Evolutionary conservation across 2,113 vertebrate genomes (phyloP).

Genomic region (Gallinago media): DNA sequence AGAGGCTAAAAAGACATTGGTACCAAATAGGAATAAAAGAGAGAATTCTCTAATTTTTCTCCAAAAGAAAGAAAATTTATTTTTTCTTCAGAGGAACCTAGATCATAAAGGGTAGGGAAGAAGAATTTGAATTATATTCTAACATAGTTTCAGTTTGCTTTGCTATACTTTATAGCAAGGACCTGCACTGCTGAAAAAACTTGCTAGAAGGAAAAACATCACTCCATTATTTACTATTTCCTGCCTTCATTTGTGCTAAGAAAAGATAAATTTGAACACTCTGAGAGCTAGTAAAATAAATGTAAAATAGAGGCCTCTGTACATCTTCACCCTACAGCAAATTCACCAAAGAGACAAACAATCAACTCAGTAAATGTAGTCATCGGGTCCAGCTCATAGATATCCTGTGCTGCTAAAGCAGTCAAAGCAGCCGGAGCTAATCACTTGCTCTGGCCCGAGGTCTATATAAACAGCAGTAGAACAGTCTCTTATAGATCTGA

Average conservation of each 20-base stretch:
- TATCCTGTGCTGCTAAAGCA: background rate
- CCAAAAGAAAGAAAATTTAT: background rate
- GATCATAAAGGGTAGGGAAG: background rate
- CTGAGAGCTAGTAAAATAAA: background rate
- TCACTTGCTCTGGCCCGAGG: constrained; percentile 29
- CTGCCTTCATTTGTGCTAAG: background rate
- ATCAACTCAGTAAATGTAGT: background rate
- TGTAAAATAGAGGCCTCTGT: background rate
- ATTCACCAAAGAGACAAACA: background rate
- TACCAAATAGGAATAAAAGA: background rate
- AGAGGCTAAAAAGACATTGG: background rate
- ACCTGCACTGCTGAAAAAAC: background rate
- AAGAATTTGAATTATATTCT: background rate
- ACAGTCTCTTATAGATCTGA: background rate
- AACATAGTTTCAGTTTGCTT: background rate
- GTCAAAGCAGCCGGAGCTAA: constrained; percentile 27
- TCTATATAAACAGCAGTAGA: constrained; percentile 32
- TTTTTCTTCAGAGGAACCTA: background rate
- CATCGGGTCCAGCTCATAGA: background rate
- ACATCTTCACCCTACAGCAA: background rate
- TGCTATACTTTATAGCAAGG: background rate
- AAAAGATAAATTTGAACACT: background rate
- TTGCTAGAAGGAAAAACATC: background rate
- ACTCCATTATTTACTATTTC: background rate
- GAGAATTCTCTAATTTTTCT: background rate